A percentile compares a stretch with the other conserved stretches of the same genome.
These are phyloP conservation scores for Melieria picta DNA, from an alignment of 2,888 invertebrate species.

Conservation along the genomic window DNA sequence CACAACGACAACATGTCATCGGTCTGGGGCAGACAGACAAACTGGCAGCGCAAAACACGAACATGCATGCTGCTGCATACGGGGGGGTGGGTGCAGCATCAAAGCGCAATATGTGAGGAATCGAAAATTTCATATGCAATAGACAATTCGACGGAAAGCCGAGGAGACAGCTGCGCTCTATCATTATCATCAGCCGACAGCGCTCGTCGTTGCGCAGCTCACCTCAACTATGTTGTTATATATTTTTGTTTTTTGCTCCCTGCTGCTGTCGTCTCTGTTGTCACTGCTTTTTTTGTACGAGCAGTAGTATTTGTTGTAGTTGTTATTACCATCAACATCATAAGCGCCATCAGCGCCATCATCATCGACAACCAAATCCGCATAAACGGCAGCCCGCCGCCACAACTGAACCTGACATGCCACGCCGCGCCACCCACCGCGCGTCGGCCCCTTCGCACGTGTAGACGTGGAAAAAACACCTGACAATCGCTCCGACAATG, in stretches of 20 bases:
- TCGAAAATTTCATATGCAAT: slow-evolving; percentile 40
- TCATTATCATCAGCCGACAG: slow-evolving; percentile 55
- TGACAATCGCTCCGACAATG: slow-evolving; percentile 50
- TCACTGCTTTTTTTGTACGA: neutral
- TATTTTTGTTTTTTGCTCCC: neutral
- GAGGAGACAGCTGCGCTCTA: slow-evolving; percentile 49
- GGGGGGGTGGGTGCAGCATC: slow-evolving; percentile 1
- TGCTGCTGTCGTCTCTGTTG: slow-evolving; percentile 9
- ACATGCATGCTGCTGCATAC: slow-evolving; percentile 13
- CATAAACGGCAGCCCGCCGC: slow-evolving; percentile 17
- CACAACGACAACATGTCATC: slow-evolving; percentile 23
- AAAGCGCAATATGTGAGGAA: slow-evolving; percentile 38
- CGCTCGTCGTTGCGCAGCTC: neutral
- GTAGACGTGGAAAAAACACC: slow-evolving; percentile 37
- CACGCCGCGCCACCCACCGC: neutral
- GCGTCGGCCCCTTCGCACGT: neutral
- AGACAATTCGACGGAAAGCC: neutral
- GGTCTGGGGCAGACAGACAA: slow-evolving; percentile 12
- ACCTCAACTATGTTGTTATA: slow-evolving; percentile 6
- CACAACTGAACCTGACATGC: neutral
- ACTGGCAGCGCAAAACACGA: slow-evolving; percentile 4
- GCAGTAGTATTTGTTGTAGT: slow-evolving; percentile 29
- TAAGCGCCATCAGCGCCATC: slow-evolving; percentile 23
- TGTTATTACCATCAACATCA: slow-evolving; percentile 42
- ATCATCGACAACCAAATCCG: slow-evolving; percentile 27